Conservation (phyloP, 2,113 vertebrate species). For the Antigone vipio region DNA sequence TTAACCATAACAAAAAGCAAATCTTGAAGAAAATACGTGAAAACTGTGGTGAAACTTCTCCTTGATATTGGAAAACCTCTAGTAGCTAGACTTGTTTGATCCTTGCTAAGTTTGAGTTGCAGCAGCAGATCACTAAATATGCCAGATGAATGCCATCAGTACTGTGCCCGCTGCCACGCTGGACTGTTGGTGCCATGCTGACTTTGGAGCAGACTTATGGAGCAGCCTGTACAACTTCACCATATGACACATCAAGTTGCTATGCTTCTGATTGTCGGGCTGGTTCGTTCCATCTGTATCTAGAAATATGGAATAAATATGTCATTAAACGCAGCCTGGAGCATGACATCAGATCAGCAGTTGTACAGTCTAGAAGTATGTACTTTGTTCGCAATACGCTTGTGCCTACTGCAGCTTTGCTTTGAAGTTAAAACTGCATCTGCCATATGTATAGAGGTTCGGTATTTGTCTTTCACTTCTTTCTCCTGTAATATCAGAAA, state of each 20-base stretch:
- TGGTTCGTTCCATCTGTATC: background rate
- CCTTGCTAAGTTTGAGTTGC: background rate
- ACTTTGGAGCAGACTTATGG: background rate
- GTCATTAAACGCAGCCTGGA: background rate
- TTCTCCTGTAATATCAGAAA: background rate
- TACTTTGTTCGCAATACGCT: background rate
- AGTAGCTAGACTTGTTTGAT: background rate
- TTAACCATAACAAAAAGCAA: background rate
- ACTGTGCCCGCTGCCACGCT: background rate
- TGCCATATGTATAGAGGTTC: background rate
- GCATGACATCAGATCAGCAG: background rate
- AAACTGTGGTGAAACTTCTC: background rate
- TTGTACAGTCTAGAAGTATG: background rate
- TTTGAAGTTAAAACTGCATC: background rate
- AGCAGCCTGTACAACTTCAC: background rate
- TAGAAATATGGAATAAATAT: slow-evolving; percentile 18
- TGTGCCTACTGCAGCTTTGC: background rate
- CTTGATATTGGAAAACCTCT: background rate
- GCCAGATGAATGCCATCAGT: background rate
- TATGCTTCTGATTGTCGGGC: background rate
- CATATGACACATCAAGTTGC: background rate
- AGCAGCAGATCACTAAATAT: background rate
- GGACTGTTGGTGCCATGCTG: background rate
- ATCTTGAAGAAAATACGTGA: background rate
- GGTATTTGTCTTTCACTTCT: background rate